These are phyloP conservation scores for Trissolcus brochymenae DNA, from an alignment of 2,888 invertebrate species.

Conservation along the genomic window DNA sequence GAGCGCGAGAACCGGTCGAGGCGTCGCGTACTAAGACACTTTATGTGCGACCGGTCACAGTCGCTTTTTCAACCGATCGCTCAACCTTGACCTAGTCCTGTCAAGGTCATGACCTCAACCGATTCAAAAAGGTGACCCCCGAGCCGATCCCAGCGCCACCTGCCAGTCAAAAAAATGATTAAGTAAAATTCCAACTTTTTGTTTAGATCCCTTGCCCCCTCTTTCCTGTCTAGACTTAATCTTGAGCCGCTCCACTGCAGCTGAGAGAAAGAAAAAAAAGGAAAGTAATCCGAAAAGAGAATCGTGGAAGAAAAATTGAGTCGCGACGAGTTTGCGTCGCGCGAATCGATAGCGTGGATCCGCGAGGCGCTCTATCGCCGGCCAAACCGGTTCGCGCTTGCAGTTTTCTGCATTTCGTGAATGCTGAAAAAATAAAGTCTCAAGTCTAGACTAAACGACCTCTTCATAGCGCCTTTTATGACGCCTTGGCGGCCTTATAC, in stretches of 20 bases:
- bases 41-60: slow-evolving; percentile 40
- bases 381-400: slow-evolving; percentile 43
- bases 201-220: no score
- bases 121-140: not conserved
- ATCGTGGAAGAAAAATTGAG: not conserved
- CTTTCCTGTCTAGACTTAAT: not conserved
- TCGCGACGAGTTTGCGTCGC: slow-evolving; percentile 15
- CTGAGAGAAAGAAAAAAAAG: no score
- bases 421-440: slow-evolving; percentile 54
- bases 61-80: slow-evolving; percentile 43
- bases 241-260: no score
- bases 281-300: not conserved
- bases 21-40: slow-evolving; percentile 25
- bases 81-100: slow-evolving; percentile 57
- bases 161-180: not conserved
- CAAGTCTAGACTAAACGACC: slow-evolving; percentile 71
- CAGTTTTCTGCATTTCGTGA: slow-evolving; percentile 51
- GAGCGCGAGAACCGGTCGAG: slow-evolving; percentile 26
- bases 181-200: not conserved
- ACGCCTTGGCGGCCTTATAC: slow-evolving; percentile 66
- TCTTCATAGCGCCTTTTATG: slow-evolving; percentile 71
- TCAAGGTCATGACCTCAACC: slow-evolving; percentile 52
- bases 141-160: not conserved
- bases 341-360: slow-evolving; percentile 21
- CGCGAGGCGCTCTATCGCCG: slow-evolving; percentile 27